Conservation (phyloP, 2,113 vertebrate species). For the Triplophysa siluroides region DNA sequence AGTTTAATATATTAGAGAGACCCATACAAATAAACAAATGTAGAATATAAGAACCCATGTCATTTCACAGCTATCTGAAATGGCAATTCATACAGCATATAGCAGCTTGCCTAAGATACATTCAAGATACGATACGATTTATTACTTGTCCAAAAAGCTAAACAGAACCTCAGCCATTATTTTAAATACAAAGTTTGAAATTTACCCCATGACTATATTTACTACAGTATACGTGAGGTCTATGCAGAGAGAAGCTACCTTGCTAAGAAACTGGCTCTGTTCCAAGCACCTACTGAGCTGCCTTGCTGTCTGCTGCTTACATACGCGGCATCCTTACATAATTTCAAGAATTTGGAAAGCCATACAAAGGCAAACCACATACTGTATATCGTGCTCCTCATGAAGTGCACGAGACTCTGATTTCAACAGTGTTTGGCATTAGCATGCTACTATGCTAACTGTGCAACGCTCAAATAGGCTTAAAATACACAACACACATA, state of each 20-base stretch:
- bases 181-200: conserved; percentile 83
- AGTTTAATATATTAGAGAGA: conserved; percentile 96
- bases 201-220: conserved; percentile 80
- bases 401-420: background rate
- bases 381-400: background rate
- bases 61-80: conserved; percentile 99
- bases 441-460: background rate
- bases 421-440: background rate
- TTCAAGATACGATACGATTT: conserved; percentile 99
- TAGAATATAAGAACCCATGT: conserved; percentile 93
- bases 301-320: background rate
- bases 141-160: conserved; percentile 97
- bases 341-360: too few relatives aligned
- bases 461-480: background rate
- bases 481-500: background rate
- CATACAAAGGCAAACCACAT: too few relatives aligned
- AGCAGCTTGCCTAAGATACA: conserved; percentile 99
- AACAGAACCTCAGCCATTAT: conserved; percentile 86
- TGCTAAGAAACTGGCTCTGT: conserved; percentile 77
- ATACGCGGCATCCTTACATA: background rate
- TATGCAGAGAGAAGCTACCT: conserved; percentile 97
- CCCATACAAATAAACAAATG: conserved; percentile 94
- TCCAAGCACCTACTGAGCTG: conserved; percentile 3
- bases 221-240: conserved; percentile 95
- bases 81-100: conserved; percentile 94